Conservation (phyloP, 2,888 invertebrate genomes). For the Cataglyphis cursor region DNA sequence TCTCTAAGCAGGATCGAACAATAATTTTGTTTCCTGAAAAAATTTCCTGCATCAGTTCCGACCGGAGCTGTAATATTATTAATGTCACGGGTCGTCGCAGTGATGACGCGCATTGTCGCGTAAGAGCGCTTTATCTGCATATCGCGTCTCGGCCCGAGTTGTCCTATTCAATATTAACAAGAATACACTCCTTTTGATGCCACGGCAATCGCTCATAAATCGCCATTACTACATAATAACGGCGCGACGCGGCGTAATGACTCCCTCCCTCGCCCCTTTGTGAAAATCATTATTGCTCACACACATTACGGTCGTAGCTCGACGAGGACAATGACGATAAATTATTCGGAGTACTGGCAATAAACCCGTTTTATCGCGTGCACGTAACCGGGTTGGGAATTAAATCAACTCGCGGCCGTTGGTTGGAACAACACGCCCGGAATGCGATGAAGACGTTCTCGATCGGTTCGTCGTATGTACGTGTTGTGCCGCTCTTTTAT, state of each 20-base stretch:
- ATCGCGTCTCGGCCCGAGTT: constrained; percentile 22
- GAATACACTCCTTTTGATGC: constrained; percentile 44
- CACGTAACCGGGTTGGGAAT: constrained; percentile 59
- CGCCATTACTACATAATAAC: constrained; percentile 70
- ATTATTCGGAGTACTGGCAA: constrained; percentile 68
- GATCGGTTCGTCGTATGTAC: constrained; percentile 30
- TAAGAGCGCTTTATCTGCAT: constrained; percentile 7
- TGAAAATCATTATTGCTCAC: constrained; percentile 61
- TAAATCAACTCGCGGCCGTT: constrained; percentile 42
- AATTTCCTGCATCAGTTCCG: neutral
- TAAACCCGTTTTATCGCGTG: constrained; percentile 68
- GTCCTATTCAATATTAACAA: constrained; percentile 41
- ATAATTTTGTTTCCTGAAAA: neutral
- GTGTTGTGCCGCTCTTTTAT: neutral
- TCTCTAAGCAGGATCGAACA: neutral
- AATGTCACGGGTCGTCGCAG: constrained; percentile 23
- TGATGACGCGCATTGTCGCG: constrained; percentile 34
- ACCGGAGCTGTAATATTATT: neutral
- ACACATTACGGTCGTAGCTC: constrained; percentile 61
- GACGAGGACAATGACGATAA: constrained; percentile 72
- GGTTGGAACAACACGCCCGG: neutral
- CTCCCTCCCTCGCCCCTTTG: constrained; percentile 21
- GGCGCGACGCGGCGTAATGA: constrained; percentile 63
- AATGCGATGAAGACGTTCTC: constrained; percentile 47
- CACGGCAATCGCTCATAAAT: constrained; percentile 69